Conservation (phyloP, 1,140 invertebrate genomes). For the Ectropis grisescens region DNA sequence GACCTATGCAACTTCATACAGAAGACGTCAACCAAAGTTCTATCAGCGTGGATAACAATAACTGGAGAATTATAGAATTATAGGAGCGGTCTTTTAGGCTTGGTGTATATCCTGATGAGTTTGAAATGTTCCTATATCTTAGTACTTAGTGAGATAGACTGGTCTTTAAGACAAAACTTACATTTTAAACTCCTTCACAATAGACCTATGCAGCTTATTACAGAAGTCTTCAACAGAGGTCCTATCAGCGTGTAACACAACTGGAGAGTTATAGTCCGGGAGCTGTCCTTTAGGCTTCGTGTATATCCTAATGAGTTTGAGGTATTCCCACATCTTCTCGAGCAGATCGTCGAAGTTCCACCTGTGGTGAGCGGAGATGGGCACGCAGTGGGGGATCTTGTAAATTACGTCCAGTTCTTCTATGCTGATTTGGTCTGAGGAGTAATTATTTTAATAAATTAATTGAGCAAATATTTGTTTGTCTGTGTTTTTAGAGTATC, state of each 20-base stretch:
- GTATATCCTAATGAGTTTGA: slow-evolving; percentile 95
- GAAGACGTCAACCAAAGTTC: no score
- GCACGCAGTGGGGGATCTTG: slow-evolving; percentile 99
- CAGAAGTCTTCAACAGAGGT: slow-evolving; percentile 97
- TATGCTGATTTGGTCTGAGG: slow-evolving; percentile 90
- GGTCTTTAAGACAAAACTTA: no score
- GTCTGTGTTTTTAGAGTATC: no score
- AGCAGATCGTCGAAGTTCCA: slow-evolving; percentile 99
- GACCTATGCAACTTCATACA: no score
- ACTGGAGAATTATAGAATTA: no score
- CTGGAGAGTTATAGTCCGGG: slow-evolving; percentile 97
- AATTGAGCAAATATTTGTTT: no score
- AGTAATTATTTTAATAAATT: slow-evolving; percentile 1
- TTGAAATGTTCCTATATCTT: no score
- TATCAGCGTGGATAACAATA: no score
- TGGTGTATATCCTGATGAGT: no score
- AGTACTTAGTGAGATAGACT: no score
- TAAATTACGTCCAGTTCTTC: slow-evolving; percentile 99
- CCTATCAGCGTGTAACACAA: slow-evolving; percentile 92
- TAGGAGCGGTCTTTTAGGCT: no score
- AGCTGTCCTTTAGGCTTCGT: slow-evolving; percentile 99
- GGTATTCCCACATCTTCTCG: slow-evolving; percentile 99
- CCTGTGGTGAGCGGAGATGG: slow-evolving; percentile 99
- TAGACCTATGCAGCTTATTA: slow-evolving; percentile 97
- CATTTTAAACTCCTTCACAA: slow-evolving; percentile 99